Evolutionary conservation across 2,113 vertebrate genomes (phyloP).

Genomic region (Psophia crepitans): DNA sequence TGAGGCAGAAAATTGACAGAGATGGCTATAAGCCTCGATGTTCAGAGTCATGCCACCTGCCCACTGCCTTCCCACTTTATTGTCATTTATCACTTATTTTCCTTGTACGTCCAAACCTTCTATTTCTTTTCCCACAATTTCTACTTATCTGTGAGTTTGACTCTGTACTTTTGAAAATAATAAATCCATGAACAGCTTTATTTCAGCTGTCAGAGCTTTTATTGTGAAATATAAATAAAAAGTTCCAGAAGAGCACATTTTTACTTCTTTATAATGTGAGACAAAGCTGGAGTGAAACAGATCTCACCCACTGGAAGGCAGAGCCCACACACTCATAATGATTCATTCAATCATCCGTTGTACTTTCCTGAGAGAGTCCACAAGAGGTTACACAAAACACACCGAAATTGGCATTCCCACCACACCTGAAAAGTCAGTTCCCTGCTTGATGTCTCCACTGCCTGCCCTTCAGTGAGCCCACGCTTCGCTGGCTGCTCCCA

Average conservation of each 20-base stretch:
- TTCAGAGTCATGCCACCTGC: neutral
- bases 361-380: neutral
- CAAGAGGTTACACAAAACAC: neutral
- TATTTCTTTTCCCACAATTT: neutral
- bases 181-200: neutral
- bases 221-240: slow-evolving; percentile 37
- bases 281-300: slow-evolving; percentile 38
- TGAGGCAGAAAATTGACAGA: neutral
- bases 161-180: slow-evolving; percentile 31
- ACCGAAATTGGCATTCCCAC: neutral
- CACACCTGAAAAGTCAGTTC: neutral
- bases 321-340: slow-evolving; percentile 45
- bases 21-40: neutral
- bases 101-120: neutral
- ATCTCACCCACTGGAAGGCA: slow-evolving; percentile 58
- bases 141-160: neutral
- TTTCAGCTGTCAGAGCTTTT: slow-evolving; percentile 50
- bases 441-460: neutral
- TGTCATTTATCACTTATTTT: neutral
- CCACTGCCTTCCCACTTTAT: neutral
- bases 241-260: slow-evolving; percentile 23
- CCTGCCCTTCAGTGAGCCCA: neutral
- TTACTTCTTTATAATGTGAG: slow-evolving; percentile 17
- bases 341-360: slow-evolving; percentile 18
- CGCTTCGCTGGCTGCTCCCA: fast-evolving